These are phyloP conservation scores for Parazoanthus darwini DNA, from an alignment of 92 coral and sea anemone genomes.

Conservation along the genomic window DNA sequence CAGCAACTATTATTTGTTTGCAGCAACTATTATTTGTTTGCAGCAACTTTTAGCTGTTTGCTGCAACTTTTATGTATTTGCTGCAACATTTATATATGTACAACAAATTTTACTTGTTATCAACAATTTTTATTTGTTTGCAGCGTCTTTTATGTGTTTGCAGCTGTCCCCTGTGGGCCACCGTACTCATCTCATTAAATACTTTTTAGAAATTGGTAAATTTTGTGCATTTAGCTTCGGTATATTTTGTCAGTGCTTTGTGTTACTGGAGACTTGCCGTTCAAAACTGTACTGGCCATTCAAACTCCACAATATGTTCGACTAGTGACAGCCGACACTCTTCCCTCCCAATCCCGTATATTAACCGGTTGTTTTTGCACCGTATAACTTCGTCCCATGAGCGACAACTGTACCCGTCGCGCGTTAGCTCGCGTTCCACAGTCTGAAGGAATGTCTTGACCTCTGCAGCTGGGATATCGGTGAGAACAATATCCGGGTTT, in stretches of 20 bases:
- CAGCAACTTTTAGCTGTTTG: no score
- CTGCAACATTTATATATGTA: no score
- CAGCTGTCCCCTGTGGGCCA: no score
- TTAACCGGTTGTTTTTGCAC: constrained; percentile 69
- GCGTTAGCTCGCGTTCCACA: constrained; percentile 71
- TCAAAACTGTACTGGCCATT: constrained; percentile 58
- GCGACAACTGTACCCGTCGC: constrained; percentile 70
- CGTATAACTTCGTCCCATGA: constrained; percentile 70
- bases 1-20: no score
- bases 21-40: no score
- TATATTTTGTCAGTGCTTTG: neutral
- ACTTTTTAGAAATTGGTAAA: no score
- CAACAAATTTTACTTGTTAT: no score
- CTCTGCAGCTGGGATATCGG: constrained; percentile 54
- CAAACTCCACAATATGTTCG: constrained; percentile 86
- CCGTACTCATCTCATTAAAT: no score
- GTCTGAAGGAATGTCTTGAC: constrained; percentile 69
- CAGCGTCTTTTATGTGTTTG: no score
- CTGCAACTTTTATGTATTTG: no score
- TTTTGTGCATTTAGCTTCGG: no score
- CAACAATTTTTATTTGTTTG: no score
- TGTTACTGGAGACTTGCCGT: neutral
- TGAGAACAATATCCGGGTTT: constrained; percentile 67
- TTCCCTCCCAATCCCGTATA: constrained; percentile 77
- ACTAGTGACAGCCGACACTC: constrained; percentile 75